Evolutionary conservation across 2,888 invertebrate genomes (phyloP), one percentile per base, ranked within the genome.

Genomic region (Idaea biselata): DNA sequence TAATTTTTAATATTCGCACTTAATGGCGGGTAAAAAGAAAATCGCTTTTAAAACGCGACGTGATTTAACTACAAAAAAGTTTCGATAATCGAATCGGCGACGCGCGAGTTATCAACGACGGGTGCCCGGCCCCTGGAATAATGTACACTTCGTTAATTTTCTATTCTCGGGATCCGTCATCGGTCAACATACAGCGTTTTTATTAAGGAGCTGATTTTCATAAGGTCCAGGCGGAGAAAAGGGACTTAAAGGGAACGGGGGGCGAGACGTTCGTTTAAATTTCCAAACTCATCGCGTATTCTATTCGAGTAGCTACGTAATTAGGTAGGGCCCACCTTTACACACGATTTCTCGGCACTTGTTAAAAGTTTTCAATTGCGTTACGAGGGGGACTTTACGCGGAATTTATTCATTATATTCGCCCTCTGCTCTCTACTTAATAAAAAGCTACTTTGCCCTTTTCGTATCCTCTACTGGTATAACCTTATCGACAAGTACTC

Each of bases 361-460:
- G 91, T 91, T 91, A 91, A 91, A 92, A 91, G 89, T 91, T 92
- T 91, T 91, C 92, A 91, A 92, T 92, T 91, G 91, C 91, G 87
- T 91, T 91, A 91, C 80, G 84, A 84, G 82, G 84, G 73, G 84
- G 81, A 78, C 85, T 86, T 87, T 84, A 89, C 85, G 84, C 84
- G 83, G 88, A 91, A 91, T 91, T 92, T 92, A 92, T 92, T 92
- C 91, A 90, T 91, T 91, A 90, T 88, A 86, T 86, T 88, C 86
- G 81, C 79, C 84, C 80, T 79, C 81, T 79, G 77, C 78, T 80
- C 81, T 82, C 83, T 82, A 83, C 86, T 88, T 90, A 88, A 91
- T 91, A 89, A 90, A 81, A 91, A 83, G 80, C 83, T 84, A 79
- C 82, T 87, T 88, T 87, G 88, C 89, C 87, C 85, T 86, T 84